A percentile compares a stretch with the other conserved stretches of the same genome.
These are phyloP conservation scores for Eubasilissa regina DNA, from an alignment of 1,140 invertebrate species.

Conservation along the genomic window DNA sequence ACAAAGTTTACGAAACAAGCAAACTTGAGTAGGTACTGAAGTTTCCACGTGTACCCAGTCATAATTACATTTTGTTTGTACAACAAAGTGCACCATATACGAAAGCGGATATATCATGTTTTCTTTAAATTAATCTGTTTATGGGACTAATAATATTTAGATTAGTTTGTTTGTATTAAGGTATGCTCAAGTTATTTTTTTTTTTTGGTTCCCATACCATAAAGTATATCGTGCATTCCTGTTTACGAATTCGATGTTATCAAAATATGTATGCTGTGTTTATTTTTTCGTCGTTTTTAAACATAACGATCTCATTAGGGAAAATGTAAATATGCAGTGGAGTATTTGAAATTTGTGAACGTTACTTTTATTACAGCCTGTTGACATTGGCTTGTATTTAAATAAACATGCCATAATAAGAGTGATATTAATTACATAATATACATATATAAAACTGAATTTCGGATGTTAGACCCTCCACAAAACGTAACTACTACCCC, in stretches of 20 bases:
- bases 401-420: neutral
- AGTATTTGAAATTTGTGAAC: conserved; percentile 36
- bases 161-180: too few species aligned
- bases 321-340: conserved; percentile 1
- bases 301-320: conserved; percentile 30
- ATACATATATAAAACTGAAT: too few species aligned
- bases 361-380: conserved; percentile 4
- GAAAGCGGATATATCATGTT: neutral
- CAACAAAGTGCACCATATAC: neutral
- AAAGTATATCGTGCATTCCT: neutral
- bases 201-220: neutral
- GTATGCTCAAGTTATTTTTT: neutral
- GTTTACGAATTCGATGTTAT: conserved; percentile 1
- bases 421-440: too few species aligned
- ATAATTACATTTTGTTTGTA: too few species aligned
- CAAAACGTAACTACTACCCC: too few species aligned
- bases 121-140: neutral
- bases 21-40: too few species aligned
- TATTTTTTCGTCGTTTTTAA: conserved; percentile 18
- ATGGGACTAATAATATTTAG: neutral
- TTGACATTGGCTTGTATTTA: neutral
- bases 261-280: conserved; percentile 1
- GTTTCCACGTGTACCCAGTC: neutral
- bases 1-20: too few species aligned
- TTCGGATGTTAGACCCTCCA: too few species aligned